Conservation (phyloP, 2,888 invertebrate genomes). For the Hirtodrosophila histrioides region DNA sequence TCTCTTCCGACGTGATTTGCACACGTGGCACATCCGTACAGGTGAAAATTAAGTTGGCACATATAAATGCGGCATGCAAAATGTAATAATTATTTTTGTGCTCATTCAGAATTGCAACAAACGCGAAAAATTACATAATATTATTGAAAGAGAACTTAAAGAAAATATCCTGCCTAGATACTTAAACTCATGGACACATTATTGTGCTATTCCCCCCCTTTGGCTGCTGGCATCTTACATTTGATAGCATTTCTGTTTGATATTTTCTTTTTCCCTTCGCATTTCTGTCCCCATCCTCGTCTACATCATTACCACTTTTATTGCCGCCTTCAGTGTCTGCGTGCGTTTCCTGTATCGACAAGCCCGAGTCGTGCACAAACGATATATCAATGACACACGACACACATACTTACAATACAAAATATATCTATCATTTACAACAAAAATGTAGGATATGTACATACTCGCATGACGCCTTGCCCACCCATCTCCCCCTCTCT, state of each 20-base stretch:
- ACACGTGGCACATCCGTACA: constrained; percentile 43
- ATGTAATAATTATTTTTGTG: constrained; percentile 21
- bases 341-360: constrained; percentile 70
- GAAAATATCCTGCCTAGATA: not conserved
- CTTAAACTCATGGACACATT: not conserved
- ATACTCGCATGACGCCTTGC: constrained; percentile 14
- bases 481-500: constrained; percentile 5
- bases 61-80: constrained; percentile 39
- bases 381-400: constrained; percentile 64
- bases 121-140: constrained; percentile 9
- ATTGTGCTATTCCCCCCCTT: not conserved
- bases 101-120: constrained; percentile 1
- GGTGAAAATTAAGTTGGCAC: constrained; percentile 49
- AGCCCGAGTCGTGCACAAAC: constrained; percentile 32
- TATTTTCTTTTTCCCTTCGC: constrained; percentile 6
- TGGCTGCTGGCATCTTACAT: constrained; percentile 22
- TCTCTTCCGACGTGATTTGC: constrained; percentile 46
- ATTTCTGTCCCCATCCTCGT: constrained; percentile 28
- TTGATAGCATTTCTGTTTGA: constrained; percentile 47
- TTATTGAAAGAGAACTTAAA: constrained; percentile 4
- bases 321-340: constrained; percentile 63
- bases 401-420: constrained; percentile 16
- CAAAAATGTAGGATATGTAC: not conserved
- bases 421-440: constrained; percentile 8
- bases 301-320: constrained; percentile 70